Evolutionary conservation across 1,140 invertebrate species (phyloP), one percentile per base, ranked within the genome.

Genomic region (Pinna nobilis): DNA sequence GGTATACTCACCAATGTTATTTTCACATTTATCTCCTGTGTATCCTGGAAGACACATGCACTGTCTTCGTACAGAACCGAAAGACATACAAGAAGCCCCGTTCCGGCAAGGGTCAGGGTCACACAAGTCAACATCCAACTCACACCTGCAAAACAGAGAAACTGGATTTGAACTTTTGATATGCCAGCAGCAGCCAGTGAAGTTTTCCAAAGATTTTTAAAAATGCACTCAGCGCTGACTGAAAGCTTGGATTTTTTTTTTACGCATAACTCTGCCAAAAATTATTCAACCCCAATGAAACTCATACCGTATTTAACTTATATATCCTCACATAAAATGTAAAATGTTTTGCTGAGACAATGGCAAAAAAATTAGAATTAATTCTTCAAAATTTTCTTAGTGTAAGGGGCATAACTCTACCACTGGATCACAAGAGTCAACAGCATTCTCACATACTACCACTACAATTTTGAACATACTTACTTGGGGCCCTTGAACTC

Each of bases 11-110:
- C 81, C 49, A 13, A 77, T 77, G 6, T 77, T 72, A 1, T 30
- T 64, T 3, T 72, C 65, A 76, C 79, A 82, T 18, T 50, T 47
- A 15, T 49, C 50, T 33, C 80, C 80, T 35, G 59, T 65, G 41
- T 53, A 82, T 0, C 74, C 74, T 25, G 70, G 55, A 25, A 18
- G 28, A 72, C 81, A 82, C 0, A 53, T 15, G 72, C 81, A 82
- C 11, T 67, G 63, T n/a, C 70, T 60, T 50, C 74, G 53, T 11
- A 78, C 72, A 20, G 30, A 50, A 44, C 71, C 70, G 30, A 71
- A 55, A 13, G 44, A 1, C 1, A 18, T 2, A 74, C 81, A 82
- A 13, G 13, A 30, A 35, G 68, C 78, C 1, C 68, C 69, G 41
- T 73, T 70, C 6, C 49, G 30, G 70, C 81, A 82, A 2, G 77